These are phyloP conservation scores for Anguilla pacifica DNA, from an alignment of 2,797 vertebrate species.

Conservation along the genomic window DNA sequence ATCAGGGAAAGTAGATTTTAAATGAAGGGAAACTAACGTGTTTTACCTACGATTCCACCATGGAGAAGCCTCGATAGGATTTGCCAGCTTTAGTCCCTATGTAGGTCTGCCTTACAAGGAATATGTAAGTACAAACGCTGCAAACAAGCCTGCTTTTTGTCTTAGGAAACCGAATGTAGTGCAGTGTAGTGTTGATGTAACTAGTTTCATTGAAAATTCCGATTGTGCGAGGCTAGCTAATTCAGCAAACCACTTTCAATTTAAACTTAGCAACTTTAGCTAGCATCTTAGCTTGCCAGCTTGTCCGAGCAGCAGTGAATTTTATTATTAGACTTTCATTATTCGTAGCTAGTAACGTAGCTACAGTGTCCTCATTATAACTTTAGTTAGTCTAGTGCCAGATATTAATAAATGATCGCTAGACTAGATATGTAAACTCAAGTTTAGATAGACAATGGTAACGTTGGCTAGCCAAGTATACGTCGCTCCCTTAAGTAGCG, in stretches of 20 bases:
- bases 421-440: too few species aligned
- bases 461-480: too few species aligned
- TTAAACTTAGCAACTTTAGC: neutral
- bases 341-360: too few species aligned
- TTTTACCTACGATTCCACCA: neutral
- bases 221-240: neutral
- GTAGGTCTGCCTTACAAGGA: neutral
- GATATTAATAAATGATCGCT: too few species aligned
- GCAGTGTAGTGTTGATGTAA: neutral
- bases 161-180: neutral
- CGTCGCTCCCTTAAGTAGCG: too few species aligned
- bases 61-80: neutral
- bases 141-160: neutral
- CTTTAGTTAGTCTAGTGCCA: too few species aligned
- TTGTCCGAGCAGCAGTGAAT: neutral
- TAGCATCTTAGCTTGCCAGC: neutral
- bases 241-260: neutral
- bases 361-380: too few species aligned
- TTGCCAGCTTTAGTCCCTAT: neutral
- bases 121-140: neutral
- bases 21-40: neutral
- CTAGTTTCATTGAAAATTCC: neutral
- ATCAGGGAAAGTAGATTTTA: neutral
- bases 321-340: neutral
- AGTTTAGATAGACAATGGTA: too few species aligned